Conservation (phyloP, 2,113 vertebrate genomes). For the Antennarius striatus region DNA sequence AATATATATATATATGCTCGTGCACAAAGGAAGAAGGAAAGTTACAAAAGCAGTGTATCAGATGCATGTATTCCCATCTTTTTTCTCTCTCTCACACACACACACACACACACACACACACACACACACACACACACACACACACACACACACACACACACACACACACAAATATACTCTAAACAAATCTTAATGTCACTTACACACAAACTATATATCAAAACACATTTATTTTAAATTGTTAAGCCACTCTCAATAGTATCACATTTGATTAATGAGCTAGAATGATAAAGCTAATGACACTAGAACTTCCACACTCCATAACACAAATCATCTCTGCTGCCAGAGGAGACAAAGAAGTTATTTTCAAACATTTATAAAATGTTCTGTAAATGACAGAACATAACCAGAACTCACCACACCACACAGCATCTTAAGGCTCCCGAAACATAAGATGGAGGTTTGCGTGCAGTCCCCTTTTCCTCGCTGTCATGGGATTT, state of each 20-base stretch:
- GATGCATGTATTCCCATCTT: background rate
- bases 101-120: too few species aligned
- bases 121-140: too few species aligned
- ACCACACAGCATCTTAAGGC: constrained; percentile 86
- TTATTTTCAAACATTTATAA: background rate
- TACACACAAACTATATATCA: too few species aligned
- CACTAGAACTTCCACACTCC: background rate
- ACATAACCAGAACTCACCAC: constrained; percentile 84
- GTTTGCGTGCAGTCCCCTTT: constrained; percentile 51
- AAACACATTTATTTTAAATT: too few species aligned
- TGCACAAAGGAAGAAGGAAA: too few species aligned
- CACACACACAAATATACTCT: too few species aligned
- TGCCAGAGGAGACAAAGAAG: background rate
- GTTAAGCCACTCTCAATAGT: too few species aligned
- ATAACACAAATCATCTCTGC: background rate
- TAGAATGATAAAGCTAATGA: too few species aligned
- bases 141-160: too few species aligned
- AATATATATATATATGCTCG: too few species aligned
- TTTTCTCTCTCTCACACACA: too few species aligned
- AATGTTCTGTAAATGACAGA: background rate
- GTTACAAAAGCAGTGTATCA: background rate
- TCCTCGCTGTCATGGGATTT: constrained; percentile 33
- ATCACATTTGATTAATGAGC: background rate
- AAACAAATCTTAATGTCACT: too few species aligned
- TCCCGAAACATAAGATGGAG: constrained; percentile 58